Evolutionary conservation across 2,888 invertebrate species (phyloP), one percentile per base, ranked within the genome.

Genomic region (Trissolcus brochymenae): DNA sequence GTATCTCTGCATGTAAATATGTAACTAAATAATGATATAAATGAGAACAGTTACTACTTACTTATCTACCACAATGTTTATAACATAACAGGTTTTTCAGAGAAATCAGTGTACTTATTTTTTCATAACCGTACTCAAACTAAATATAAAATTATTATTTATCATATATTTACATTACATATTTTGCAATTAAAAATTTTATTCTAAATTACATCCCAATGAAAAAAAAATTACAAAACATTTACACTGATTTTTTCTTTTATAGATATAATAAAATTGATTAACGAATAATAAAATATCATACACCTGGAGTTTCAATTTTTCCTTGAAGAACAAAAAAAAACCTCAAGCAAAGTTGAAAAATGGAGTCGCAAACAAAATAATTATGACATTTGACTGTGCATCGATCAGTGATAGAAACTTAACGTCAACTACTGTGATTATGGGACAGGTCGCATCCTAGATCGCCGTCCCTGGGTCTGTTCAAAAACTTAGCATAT

Each of bases 21-120:
- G 35, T 35, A 35, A 35, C 9, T 35, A 35, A 35, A 35, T 11
- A 35, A 35, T 35, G 9, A 11, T 35, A 35, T 11, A 35, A 35
- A 35, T 35, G 35, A 11, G 35, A 35, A 35, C 35, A 35, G 35
- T 62, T 25, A 21, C 57, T 66, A 66, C 66, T 66, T 66, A 66
- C 66, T 66, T 40, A 57, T 66, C 57, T 66, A 66, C 51, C 41
- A 55, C 17, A 56, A 49, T 49, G 65, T 57, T 29, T 65, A 46
- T 40, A 57, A 16, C 62, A 54, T 56, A 66, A 66, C 29, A 40
- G 49, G 35, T 25, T 11, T 6, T 14, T 40, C 19, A 6, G 56
- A 57, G 50, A 57, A 66, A 66, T 66, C 66, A 66, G 41, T 43
- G 43, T 43, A n/a, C 43, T n/a, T 25, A 25, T 25, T 35, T 35